Evolutionary conservation across 2,797 vertebrate genomes (phyloP), one percentile per base, ranked within the genome.

Genomic region (Urocyon cinereoargenteus): DNA sequence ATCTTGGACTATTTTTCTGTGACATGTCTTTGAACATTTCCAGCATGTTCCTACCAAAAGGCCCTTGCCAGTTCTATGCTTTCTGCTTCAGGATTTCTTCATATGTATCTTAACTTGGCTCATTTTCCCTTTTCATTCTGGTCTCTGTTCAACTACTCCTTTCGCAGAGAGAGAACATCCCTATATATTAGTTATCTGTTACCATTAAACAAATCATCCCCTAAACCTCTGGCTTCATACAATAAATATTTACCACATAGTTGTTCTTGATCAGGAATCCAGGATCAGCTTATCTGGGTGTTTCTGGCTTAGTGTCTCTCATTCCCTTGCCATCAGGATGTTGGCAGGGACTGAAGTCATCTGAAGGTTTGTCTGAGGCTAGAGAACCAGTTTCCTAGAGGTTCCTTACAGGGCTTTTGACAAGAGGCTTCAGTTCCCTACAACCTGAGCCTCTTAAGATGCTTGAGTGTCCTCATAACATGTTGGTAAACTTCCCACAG

Each of bases 91-190:
- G 78, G 26, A 9, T 55, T 18, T 93, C 28, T 68, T 83, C 9
- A 34, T 28, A 51, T 2, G 10, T 45, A 64, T 77, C 34, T 81
- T 94, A 72, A 91, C 6, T 21, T 57, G 40, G 18, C 18, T 94
- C 40, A 31, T 86, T 90, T 79, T n/a, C 26, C 75, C 53, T 70
- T 86, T 93, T 90, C 8, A 61, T 72, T 96, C 91, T 82, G 28
- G 26, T 86, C 66, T 93, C 55, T 86, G 24, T 6, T 81, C 36
- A 87, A 45, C 68, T 73, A 72, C 31, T 87, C 55, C 10, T 6
- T 26, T 89, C 72, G 36, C 13, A 61, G 26, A 79, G 34, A 91
- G 15, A 91, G 10, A 72, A 40, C 22, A 49, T 94, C 78, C 40
- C 24, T 84, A 12, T 9, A 51, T 26, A 72, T 75, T 81, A 66